Evolutionary conservation across 2,888 invertebrate genomes (phyloP), one percentile per base, ranked within the genome.

Genomic region (Theodoxus fluviatilis): DNA sequence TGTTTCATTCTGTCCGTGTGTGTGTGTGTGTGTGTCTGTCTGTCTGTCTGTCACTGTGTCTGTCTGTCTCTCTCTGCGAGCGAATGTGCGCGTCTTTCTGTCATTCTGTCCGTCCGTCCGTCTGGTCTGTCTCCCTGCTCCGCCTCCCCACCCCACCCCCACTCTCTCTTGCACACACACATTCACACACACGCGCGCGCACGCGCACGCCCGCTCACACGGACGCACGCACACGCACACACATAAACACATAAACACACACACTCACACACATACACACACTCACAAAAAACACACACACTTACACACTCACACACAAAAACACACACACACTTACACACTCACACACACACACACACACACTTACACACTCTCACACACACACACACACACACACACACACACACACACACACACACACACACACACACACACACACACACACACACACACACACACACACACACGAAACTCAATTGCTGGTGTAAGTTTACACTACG

Each of bases 371-470:
- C 6, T 6, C 52, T 6, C 52, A 52, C 15, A 52, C 52, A 52
- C 52, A 52, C 52, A 52, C 18, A 52, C 52, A 52, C 18, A 52
- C 52, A 52, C 18, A 52, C 52, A 52, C 15, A 52, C 52, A 52
- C 15, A 52, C 52, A 52, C 15, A 52, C 52, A 52, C 52, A 52
- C 52, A 52, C 15, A 52, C 52, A 52, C 15, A 52, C 52, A 52
- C 52, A 52, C 52, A 52, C 22, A 52, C 52, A 52, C 15, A 52
- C 52, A 52, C 52, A 22, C 52, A 22, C 52, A 22, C 52, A 22
- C 52, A 22, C 52, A 22, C 52, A 22, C 52, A 22, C 52, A 22
- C 52, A 7, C 52, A 22, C 52, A 22, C 52, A 22, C 52, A 22
- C 52, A 22, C 52, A 22, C 52, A 22, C 52, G n/a, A n/a, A n/a